Evolutionary conservation across 2,113 vertebrate species (phyloP).

Genomic region (Chrysemys picta): DNA sequence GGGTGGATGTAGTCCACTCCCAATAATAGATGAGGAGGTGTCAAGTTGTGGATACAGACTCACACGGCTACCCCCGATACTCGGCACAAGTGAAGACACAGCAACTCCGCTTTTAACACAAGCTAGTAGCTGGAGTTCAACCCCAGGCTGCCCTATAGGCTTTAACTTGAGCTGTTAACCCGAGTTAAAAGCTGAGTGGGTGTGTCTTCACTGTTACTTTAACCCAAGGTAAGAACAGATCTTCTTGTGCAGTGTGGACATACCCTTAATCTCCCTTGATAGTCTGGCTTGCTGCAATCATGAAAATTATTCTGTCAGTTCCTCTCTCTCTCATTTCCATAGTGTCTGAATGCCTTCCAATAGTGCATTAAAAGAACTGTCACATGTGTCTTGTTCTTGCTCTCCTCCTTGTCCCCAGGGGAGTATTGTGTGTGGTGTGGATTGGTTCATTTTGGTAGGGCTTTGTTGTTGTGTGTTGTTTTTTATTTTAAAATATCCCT

Average conservation of each 20-base stretch:
- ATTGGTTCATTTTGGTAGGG: background rate
- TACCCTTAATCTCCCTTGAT: background rate
- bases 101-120: background rate
- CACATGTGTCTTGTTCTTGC: background rate
- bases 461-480: too few relatives aligned
- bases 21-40: too few relatives aligned
- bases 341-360: background rate
- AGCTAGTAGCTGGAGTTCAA: background rate
- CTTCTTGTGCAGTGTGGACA: background rate
- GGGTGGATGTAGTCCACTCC: too few relatives aligned
- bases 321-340: background rate
- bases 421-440: background rate
- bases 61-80: too few relatives aligned
- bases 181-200: background rate
- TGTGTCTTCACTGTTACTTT: background rate
- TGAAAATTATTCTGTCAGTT: background rate
- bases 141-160: background rate
- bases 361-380: background rate
- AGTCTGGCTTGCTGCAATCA: background rate
- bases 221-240: background rate
- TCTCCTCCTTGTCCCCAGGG: background rate
- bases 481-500: too few relatives aligned
- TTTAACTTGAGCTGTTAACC: background rate
- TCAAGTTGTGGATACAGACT: too few relatives aligned
- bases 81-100: background rate